Evolutionary conservation across 2,797 vertebrate species (phyloP), one percentile per base, ranked within the genome.

Genomic region (Ptychobarbus kaznakovi): DNA sequence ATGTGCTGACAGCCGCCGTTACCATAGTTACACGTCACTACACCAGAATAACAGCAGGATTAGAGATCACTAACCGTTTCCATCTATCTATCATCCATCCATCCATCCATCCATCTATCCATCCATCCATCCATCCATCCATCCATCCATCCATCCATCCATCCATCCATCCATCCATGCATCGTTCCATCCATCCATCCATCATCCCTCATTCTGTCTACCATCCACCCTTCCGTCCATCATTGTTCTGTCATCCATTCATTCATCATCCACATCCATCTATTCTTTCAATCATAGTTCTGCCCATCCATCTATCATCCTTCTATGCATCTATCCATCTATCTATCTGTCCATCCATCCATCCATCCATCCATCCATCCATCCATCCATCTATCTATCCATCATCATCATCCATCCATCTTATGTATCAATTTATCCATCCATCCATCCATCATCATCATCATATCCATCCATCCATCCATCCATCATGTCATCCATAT

Each of bases 1-100:
- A 98, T 98, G 93, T 99, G 98, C 92, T 99, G 98, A 94, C 98
- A 99, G 69, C 98, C 98, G 1, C 98, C 98, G 0, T 99, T 99
- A 3, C 98, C 98, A 0, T 99, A 99, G 96, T 99, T 99, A 93
- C 98, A 99, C 0, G 98, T 99, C 95, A 99, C 98, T 99, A 91
- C 16, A 87, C 13, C 35, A 53, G 9, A 46, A 44, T 13, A 46
- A 46, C 38, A 58, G 75, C 13, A 80, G 7, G 22, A 40, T 79
- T 18, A 86, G 49, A 25, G 15, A 58, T 63, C 51, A n/a, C 49
- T 32, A 28, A 32, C 44, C 8, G 0, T 20, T 12, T 66, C 63
- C 12, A 42, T 42, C 10, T 18, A 42, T 42, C 35, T 5, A 49
- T 49, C 51, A 18, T 38, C 15, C 65, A 8, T 66, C 6, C 2